These are phyloP conservation scores for Petrocephalus schoutedeni DNA, from an alignment of 2,797 vertebrate genomes.

Conservation along the genomic window DNA sequence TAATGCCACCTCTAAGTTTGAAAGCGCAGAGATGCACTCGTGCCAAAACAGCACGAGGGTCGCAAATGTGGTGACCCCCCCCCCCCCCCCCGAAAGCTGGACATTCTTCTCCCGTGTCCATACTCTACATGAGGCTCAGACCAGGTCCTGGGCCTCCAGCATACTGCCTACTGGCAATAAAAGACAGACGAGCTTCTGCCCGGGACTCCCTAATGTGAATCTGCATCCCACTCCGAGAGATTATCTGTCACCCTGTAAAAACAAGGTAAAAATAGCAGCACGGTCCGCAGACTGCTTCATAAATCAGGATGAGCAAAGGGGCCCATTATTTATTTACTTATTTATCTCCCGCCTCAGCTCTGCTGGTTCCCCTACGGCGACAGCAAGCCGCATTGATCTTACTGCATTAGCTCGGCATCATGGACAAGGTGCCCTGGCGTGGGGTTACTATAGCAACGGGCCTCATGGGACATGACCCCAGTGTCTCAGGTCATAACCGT, in stretches of 20 bases:
- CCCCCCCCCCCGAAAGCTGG: background rate
- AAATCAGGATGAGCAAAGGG: background rate
- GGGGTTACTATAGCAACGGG: background rate
- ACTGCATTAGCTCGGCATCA: background rate
- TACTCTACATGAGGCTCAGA: too few species aligned
- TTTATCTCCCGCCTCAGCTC: background rate
- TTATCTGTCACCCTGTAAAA: constrained; percentile 6
- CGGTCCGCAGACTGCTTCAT: background rate
- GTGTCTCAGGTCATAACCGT: background rate
- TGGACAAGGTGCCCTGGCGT: background rate
- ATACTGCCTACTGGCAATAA: background rate
- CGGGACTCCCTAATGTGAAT: background rate
- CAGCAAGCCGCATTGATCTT: background rate
- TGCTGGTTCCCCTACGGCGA: background rate
- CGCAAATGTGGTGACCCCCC: background rate
- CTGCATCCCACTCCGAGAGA: background rate
- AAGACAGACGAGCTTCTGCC: background rate
- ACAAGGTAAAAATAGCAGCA: constrained; percentile 13
- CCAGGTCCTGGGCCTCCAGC: background rate
- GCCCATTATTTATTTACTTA: background rate
- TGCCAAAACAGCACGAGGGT: background rate
- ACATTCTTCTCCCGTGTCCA: background rate
- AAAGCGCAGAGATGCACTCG: background rate
- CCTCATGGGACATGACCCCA: background rate
- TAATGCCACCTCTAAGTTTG: background rate